Conservation (phyloP, 1,140 invertebrate species). For the Globodera ellingtonae region DNA sequence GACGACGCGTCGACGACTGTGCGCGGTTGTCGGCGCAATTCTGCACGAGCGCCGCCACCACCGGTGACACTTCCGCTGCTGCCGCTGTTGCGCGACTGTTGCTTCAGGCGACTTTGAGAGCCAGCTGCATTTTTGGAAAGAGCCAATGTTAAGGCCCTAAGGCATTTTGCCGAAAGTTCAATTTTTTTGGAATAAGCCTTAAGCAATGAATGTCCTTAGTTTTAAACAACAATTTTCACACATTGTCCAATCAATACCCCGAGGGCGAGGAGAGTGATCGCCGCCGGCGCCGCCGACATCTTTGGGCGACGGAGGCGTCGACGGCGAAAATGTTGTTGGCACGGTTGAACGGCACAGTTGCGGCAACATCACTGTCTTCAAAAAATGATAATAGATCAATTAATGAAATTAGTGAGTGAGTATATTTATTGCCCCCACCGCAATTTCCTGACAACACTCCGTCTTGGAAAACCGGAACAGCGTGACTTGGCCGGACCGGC, state of each 20-base stretch:
- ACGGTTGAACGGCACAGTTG: conserved; percentile 36
- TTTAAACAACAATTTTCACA: background rate
- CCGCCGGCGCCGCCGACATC: conserved; percentile 15
- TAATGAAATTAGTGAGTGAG: background rate
- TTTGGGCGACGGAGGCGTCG: conserved; percentile 29
- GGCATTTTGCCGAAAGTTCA: background rate
- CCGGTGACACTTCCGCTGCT: conserved; percentile 9
- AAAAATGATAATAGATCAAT: background rate
- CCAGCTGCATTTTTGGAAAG: background rate
- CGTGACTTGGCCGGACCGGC: conserved; percentile 86
- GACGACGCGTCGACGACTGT: conserved; percentile 8
- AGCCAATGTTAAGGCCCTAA: no score
- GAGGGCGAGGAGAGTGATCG: background rate
- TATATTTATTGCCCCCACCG: conserved; percentile 68
- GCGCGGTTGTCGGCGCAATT: conserved; percentile 39
- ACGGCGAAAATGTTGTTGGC: conserved; percentile 28
- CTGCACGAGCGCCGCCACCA: background rate
- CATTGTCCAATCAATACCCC: no score
- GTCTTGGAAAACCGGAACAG: conserved; percentile 91
- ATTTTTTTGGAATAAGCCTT: background rate
- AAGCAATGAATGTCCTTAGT: background rate
- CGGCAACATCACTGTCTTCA: conserved; percentile 29
- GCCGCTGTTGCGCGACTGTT: conserved; percentile 3
- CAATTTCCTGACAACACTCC: conserved; percentile 81
- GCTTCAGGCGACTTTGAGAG: conserved; percentile 1